Percentiles rank a stretch among this genome's conserved stretches.
phyloP scores from a whole-genome alignment of 1,140 invertebrate genomes.

The Spodoptera frugiperda region DNA sequence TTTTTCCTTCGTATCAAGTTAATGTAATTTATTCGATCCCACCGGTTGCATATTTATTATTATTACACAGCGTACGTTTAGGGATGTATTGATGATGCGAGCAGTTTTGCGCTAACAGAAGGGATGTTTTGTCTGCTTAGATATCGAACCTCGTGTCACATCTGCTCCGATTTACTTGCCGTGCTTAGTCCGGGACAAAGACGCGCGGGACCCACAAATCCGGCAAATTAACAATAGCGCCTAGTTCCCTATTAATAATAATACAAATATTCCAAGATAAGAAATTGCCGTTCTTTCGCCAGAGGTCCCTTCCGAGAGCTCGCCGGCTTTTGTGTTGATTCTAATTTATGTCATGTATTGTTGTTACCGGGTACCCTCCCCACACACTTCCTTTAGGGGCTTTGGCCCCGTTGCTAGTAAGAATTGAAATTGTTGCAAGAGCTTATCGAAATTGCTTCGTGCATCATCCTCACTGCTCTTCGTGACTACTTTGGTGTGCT shows the following conservation, averaged over 20 bases:
- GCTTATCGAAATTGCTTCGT: slow-evolving; percentile 74
- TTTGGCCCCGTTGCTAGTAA: slow-evolving; percentile 65
- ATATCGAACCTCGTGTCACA: slow-evolving; percentile 69
- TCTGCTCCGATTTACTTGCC: slow-evolving; percentile 80
- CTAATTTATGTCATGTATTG: slow-evolving; percentile 85
- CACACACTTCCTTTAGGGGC: slow-evolving; percentile 80
- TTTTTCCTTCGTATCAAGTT: slow-evolving; percentile 46
- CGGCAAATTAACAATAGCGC: slow-evolving; percentile 76
- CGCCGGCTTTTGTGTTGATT: slow-evolving; percentile 82
- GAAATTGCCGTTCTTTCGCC: slow-evolving; percentile 84
- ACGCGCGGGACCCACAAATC: slow-evolving; percentile 64
- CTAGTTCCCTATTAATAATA: slow-evolving; percentile 79
- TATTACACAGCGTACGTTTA: slow-evolving; percentile 54
- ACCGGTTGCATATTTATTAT: slow-evolving; percentile 59
- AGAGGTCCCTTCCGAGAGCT: slow-evolving; percentile 81
- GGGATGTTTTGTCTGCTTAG: slow-evolving; percentile 69
- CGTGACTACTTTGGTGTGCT: slow-evolving; percentile 38
- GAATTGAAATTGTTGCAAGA: slow-evolving; percentile 80
- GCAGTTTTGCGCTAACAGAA: slow-evolving; percentile 63
- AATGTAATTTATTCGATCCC: slow-evolving; percentile 52
- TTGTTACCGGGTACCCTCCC: slow-evolving; percentile 80
- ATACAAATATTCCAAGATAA: slow-evolving; percentile 77
- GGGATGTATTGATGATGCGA: slow-evolving; percentile 73
- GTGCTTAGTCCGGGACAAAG: slow-evolving; percentile 59
- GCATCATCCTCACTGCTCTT: slow-evolving; percentile 56